phyloP scores from a whole-genome alignment of 2,888 invertebrate genomes.

The Drosophila cognata region DNA sequence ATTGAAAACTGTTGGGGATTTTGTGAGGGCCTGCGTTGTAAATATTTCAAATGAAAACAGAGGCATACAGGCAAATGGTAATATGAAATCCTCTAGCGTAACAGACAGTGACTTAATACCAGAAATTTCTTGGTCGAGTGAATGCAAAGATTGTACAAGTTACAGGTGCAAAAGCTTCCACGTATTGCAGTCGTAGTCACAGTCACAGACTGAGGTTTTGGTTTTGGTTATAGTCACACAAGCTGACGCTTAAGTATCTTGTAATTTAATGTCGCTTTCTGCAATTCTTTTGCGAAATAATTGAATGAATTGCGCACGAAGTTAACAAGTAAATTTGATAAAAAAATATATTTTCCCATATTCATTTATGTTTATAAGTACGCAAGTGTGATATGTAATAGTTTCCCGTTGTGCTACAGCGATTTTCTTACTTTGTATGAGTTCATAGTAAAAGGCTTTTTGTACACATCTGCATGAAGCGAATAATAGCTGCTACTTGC shows the following conservation, averaged over 20 bases:
- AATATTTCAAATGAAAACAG: constrained; percentile 5
- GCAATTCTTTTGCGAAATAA: constrained; percentile 78
- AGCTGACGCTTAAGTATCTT: constrained; percentile 36
- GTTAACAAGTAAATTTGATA: constrained; percentile 24
- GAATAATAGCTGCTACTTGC: constrained; percentile 53
- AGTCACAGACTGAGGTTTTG: constrained; percentile 20
- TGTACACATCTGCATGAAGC: constrained; percentile 39
- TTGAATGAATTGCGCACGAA: constrained; percentile 65
- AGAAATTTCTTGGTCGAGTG: constrained; percentile 69
- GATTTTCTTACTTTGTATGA: constrained; percentile 47
- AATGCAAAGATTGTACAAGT: constrained; percentile 49
- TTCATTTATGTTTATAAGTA: constrained; percentile 28
- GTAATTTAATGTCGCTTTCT: constrained; percentile 46
- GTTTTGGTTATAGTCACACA: constrained; percentile 23
- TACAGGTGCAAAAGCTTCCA: constrained; percentile 63
- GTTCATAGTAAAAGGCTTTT: constrained; percentile 3
- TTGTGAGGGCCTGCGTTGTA: background rate
- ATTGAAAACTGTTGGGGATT: background rate
- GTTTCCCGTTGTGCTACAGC: constrained; percentile 72
- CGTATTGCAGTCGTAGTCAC: constrained; percentile 28
- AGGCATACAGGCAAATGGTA: constrained; percentile 8
- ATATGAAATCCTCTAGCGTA: constrained; percentile 33
- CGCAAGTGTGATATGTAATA: constrained; percentile 33
- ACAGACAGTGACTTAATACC: constrained; percentile 76
- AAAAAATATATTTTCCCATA: background rate